phyloP scores from a whole-genome alignment of 2,888 invertebrate species.

The Caenorhabditis plicata region DNA sequence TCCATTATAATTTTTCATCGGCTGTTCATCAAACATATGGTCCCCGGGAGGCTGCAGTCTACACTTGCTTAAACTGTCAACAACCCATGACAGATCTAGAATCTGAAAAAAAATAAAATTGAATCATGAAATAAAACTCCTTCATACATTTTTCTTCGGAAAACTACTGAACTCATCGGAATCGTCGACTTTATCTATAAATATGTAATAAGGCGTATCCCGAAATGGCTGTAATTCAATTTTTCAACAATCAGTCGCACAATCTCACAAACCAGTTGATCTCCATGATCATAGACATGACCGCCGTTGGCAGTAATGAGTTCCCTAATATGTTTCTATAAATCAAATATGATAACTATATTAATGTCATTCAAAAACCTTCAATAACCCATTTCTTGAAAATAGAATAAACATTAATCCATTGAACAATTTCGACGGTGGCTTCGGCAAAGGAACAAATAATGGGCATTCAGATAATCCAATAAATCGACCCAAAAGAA shows the following conservation, averaged over 20 bases:
- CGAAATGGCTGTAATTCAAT: too few species aligned
- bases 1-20: slow-evolving; percentile 3
- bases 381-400: not conserved
- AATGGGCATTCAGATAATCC: slow-evolving; percentile 2
- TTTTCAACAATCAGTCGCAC: too few species aligned
- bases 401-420: slow-evolving; percentile 2
- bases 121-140: too few species aligned
- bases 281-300: too few species aligned
- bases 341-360: too few species aligned
- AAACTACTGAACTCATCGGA: too few species aligned
- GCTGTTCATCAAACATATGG: slow-evolving; percentile 2
- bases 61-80: slow-evolving; percentile 10
- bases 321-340: too few species aligned
- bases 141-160: too few species aligned
- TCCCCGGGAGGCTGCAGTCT: slow-evolving; percentile 1
- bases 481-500: not conserved
- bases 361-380: not conserved
- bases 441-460: slow-evolving; percentile 16
- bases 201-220: too few species aligned
- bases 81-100: slow-evolving; percentile 20
- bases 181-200: too few species aligned
- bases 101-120: not conserved
- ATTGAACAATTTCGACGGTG: slow-evolving; percentile 9
- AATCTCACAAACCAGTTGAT: too few species aligned
- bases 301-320: slow-evolving; percentile 7